Conservation (phyloP, 2,113 vertebrate species). For the Ia io region DNA sequence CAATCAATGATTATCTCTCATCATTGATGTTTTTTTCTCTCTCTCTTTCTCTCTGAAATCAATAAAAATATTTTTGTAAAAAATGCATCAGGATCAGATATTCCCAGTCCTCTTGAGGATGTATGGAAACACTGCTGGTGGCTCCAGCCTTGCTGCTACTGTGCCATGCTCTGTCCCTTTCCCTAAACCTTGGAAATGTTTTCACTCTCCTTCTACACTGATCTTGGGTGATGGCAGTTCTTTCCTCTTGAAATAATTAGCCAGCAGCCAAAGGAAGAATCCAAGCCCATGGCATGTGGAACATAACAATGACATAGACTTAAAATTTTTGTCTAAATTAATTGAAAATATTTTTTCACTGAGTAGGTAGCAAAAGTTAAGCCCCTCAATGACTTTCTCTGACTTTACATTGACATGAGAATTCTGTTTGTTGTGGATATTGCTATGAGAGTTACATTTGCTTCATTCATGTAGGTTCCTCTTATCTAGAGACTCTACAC, state of each 20-base stretch:
- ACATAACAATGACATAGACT: neutral
- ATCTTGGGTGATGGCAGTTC: neutral
- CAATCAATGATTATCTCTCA: no score
- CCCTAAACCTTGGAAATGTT: neutral
- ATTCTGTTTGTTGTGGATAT: neutral
- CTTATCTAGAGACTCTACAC: neutral
- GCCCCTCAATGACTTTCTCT: neutral
- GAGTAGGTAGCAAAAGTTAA: neutral
- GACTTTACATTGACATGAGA: neutral
- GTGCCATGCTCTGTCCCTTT: neutral
- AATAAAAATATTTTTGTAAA: no score
- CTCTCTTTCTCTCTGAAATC: no score
- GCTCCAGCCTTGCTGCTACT: accelerated
- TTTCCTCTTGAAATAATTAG: neutral
- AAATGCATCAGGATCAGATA: no score
- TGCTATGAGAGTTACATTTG: neutral
- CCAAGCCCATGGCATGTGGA: neutral
- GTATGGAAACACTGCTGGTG: neutral
- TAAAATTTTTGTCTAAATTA: neutral
- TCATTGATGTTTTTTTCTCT: no score
- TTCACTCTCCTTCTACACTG: neutral
- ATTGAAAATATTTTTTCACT: neutral
- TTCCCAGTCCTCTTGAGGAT: neutral
- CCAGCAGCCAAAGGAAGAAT: neutral
- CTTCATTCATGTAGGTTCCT: neutral